A percentile compares a stretch with the other conserved stretches of the same genome.
phyloP scores from a whole-genome alignment of 2,888 invertebrate genomes.

The Nemurella pictetii region DNA sequence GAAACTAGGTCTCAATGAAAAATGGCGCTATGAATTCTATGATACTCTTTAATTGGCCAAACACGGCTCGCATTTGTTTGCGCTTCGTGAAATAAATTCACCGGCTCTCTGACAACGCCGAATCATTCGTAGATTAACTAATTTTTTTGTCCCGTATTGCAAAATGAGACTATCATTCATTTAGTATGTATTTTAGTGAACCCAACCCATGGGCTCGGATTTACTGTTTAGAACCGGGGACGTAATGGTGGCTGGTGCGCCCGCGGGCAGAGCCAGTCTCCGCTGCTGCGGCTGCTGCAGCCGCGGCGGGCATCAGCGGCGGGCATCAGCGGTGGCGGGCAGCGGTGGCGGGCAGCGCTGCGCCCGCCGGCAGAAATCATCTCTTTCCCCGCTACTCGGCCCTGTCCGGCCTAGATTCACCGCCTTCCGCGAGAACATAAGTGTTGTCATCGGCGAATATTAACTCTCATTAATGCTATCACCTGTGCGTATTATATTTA shows the following conservation, averaged over 20 bases:
- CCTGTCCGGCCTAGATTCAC: slow-evolving; percentile 17
- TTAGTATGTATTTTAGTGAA: not conserved
- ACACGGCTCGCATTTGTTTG: not conserved
- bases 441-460: slow-evolving; percentile 14
- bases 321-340: no score
- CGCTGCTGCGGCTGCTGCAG: not conserved
- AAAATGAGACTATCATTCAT: not conserved
- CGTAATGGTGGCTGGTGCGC: not conserved
- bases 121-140: not conserved
- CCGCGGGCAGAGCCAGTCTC: not conserved
- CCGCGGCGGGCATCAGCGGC: no score
- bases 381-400: slow-evolving; percentile 23
- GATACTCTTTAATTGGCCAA: not conserved
- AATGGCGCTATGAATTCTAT: not conserved
- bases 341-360: no score
- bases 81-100: not conserved
- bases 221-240: not conserved
- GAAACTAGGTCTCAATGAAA: not conserved
- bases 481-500: not conserved
- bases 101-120: not conserved
- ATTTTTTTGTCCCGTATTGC: not conserved
- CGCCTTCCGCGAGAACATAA: not conserved
- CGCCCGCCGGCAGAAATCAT: not conserved
- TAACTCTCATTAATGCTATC: slow-evolving; percentile 1
- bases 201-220: not conserved